phyloP scores from a whole-genome alignment of 2,797 vertebrate genomes.

The Avahi laniger region DNA sequence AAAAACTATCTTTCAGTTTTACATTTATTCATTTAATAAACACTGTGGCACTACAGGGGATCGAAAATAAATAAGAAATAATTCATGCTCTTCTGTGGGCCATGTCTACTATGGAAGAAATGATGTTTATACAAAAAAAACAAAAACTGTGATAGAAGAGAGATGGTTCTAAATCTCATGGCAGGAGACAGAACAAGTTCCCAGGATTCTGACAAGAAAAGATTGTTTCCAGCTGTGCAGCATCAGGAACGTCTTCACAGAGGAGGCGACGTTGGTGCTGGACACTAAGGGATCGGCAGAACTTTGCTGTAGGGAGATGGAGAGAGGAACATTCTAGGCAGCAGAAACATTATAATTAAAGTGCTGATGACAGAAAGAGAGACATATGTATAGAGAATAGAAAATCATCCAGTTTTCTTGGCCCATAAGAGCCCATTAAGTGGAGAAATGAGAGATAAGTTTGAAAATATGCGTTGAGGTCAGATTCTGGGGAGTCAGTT shows the following conservation, averaged over 20 bases:
- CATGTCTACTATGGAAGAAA: background rate
- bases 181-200: background rate
- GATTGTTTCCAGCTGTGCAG: background rate
- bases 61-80: constrained; percentile 24
- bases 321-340: background rate
- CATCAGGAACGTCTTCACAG: background rate
- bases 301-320: background rate
- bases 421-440: background rate
- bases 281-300: background rate
- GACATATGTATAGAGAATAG: background rate
- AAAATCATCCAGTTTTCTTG: background rate
- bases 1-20: constrained; percentile 23
- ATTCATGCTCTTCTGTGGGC: background rate
- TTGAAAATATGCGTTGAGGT: background rate
- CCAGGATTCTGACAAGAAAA: background rate
- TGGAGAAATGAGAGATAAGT: background rate
- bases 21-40: background rate
- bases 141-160: background rate
- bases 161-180: background rate
- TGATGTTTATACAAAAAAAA: background rate
- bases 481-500: background rate
- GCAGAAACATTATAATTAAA: background rate
- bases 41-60: background rate
- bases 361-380: background rate
- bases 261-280: background rate